These are phyloP conservation scores for Brachionus manjavacas DNA, from an alignment of 1,140 invertebrate species.

Conservation along the genomic window DNA sequence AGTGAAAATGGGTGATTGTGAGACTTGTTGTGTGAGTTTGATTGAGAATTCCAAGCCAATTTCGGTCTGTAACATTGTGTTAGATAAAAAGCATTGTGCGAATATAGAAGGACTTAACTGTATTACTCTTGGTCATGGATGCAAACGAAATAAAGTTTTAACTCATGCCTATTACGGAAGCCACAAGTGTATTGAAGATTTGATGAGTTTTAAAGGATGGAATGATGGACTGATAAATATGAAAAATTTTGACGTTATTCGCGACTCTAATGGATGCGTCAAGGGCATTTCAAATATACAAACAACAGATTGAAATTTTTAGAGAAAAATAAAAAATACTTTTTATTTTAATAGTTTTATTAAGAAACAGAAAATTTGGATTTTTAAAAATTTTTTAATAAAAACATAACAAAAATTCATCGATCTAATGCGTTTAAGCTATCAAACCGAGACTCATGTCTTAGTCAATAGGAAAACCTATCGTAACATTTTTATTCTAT, in stretches of 20 bases:
- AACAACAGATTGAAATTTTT: too few species aligned
- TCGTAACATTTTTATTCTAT: too few species aligned
- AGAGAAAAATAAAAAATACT: too few species aligned
- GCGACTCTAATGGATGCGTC: background rate
- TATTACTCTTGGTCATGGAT: slow-evolving; percentile 34
- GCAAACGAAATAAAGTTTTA: background rate
- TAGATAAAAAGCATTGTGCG: background rate
- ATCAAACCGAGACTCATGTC: too few species aligned
- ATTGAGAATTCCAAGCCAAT: background rate
- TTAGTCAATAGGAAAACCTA: too few species aligned
- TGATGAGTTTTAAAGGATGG: background rate
- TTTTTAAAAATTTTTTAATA: too few species aligned
- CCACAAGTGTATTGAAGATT: slow-evolving; percentile 2
- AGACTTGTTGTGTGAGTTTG: background rate
- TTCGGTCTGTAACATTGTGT: slow-evolving; percentile 10
- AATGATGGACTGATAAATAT: slow-evolving; percentile 8
- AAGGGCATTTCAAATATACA: too few species aligned
- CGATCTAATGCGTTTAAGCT: too few species aligned
- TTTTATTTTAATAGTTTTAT: too few species aligned
- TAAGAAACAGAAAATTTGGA: too few species aligned
- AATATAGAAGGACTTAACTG: slow-evolving; percentile 11
- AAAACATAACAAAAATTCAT: too few species aligned
- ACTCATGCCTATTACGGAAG: slow-evolving; percentile 18
- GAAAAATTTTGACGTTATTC: background rate
- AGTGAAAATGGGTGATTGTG: background rate